These are phyloP conservation scores for Psittacula derbiana DNA, from an alignment of 2,797 vertebrate genomes.

Conservation along the genomic window DNA sequence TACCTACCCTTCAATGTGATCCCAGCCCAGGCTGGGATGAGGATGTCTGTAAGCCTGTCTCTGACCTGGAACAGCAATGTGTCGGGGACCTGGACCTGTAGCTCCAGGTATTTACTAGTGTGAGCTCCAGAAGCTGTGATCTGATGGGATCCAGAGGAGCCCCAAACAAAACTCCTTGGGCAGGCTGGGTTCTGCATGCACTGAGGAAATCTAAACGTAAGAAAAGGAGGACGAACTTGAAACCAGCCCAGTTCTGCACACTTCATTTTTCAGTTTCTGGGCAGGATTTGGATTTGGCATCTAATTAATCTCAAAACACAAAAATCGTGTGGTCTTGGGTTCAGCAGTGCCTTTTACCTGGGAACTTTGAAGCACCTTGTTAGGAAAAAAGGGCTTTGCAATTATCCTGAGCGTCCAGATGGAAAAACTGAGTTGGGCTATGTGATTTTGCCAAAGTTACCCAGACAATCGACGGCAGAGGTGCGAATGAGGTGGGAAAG, in stretches of 20 bases:
- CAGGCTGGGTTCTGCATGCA: background rate
- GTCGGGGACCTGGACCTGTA: background rate
- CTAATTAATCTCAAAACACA: slow-evolving; percentile 26
- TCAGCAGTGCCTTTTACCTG: background rate
- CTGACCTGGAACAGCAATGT: background rate
- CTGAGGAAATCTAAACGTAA: background rate
- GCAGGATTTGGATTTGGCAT: slow-evolving; percentile 28
- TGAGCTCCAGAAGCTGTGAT: background rate
- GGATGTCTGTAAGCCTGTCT: background rate
- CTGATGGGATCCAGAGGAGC: slow-evolving; percentile 3
- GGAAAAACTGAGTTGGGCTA: background rate
- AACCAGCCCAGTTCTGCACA: background rate
- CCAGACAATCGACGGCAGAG: background rate
- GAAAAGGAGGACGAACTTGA: background rate
- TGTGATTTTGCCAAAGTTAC: background rate
- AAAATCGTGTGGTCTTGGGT: background rate
- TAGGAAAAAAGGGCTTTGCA: background rate
- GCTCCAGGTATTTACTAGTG: background rate
- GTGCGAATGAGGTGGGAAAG: background rate
- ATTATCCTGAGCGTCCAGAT: background rate
- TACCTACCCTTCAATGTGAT: background rate
- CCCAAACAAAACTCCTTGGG: background rate
- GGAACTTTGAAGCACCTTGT: background rate
- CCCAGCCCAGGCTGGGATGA: accelerated
- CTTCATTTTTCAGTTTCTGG: slow-evolving; percentile 43